These are phyloP conservation scores for Lasioglossum figueresi DNA, from an alignment of 2,888 invertebrate species.

Conservation along the genomic window DNA sequence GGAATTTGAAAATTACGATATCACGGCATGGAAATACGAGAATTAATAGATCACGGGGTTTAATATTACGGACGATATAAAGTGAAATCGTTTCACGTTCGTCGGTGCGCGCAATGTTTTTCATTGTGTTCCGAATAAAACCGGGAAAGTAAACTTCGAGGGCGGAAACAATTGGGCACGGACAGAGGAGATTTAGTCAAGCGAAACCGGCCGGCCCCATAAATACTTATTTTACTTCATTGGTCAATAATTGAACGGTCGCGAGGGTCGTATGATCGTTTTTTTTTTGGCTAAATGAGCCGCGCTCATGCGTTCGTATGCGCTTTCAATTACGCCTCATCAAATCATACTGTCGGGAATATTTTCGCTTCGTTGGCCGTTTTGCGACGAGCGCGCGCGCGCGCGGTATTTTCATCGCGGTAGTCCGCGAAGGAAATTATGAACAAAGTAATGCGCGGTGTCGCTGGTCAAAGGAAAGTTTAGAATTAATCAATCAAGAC, in stretches of 20 bases:
- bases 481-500: background rate
- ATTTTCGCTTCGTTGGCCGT: constrained; percentile 13
- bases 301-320: background rate
- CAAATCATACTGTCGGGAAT: constrained; percentile 18
- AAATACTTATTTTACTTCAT: constrained; percentile 53
- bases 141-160: background rate
- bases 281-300: constrained; percentile 29
- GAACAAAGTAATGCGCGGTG: background rate
- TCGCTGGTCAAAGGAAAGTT: background rate
- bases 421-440: background rate
- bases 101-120: background rate
- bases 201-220: constrained; percentile 1
- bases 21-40: background rate
- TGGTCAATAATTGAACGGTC: constrained; percentile 41
- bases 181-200: constrained; percentile 26
- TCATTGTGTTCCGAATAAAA: background rate
- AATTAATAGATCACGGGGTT: background rate
- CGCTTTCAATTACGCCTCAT: constrained; percentile 37
- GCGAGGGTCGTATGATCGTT: constrained; percentile 2
- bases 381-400: background rate
- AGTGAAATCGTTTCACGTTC: background rate
- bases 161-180: constrained; percentile 32
- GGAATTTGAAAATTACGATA: background rate
- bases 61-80: background rate
- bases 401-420: constrained; percentile 4